Conservation (phyloP, 2,888 invertebrate genomes). For the Drosophila engyochracea region DNA sequence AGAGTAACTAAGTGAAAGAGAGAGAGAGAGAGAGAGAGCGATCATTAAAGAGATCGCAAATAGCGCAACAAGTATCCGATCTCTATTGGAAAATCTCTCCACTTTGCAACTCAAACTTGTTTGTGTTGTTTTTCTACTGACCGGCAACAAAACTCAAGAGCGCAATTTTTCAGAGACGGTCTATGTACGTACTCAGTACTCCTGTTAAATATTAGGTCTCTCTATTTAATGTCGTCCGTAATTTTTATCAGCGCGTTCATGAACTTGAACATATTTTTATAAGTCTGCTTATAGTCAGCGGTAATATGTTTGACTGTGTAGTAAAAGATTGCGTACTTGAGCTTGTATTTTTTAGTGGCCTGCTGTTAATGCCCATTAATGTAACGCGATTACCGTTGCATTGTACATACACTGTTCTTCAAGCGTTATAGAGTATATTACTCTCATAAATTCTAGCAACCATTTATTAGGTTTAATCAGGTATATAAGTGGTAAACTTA, state of each 20-base stretch:
- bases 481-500: neutral
- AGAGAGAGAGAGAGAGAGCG: conserved; percentile 1
- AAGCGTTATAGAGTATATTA: neutral
- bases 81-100: conserved; percentile 4
- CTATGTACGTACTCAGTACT: neutral
- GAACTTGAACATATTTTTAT: conserved; percentile 8
- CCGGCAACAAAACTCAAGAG: neutral
- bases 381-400: neutral
- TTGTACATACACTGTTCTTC: neutral
- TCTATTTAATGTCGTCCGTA: neutral
- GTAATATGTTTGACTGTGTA: neutral
- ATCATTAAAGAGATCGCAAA: neutral
- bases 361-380: neutral
- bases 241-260: conserved; percentile 1
- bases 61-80: neutral
- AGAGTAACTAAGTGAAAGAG: neutral
- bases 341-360: neutral
- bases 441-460: neutral
- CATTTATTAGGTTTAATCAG: neutral
- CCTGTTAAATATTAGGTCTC: conserved; percentile 6
- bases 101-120: conserved; percentile 7
- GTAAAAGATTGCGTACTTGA: neutral
- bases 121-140: neutral
- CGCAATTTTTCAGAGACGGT: neutral
- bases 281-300: neutral